Percentiles rank a stretch among this genome's conserved stretches.
These are phyloP conservation scores for Amphipoea lucens DNA, from an alignment of 2,888 invertebrate genomes.

Conservation along the genomic window DNA sequence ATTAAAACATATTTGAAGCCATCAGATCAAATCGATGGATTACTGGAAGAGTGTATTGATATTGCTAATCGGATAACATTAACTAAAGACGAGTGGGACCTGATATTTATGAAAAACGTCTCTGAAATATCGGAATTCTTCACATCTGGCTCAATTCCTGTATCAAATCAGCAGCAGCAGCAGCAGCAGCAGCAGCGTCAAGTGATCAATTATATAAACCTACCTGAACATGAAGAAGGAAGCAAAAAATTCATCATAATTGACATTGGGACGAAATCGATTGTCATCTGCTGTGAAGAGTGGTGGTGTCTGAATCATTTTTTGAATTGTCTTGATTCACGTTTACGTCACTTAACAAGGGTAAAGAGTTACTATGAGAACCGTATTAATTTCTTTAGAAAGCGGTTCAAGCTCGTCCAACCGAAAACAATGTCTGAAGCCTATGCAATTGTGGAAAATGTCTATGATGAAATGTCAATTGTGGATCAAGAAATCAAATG, in stretches of 20 bases:
- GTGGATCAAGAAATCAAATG: background rate
- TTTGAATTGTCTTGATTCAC: slow-evolving; percentile 2
- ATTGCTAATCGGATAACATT: slow-evolving; percentile 3
- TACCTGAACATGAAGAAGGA: slow-evolving; percentile 10
- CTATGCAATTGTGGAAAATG: background rate
- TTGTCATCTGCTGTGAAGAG: background rate
- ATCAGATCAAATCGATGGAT: slow-evolving; percentile 4
- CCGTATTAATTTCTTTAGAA: slow-evolving; percentile 3
- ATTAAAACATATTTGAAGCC: slow-evolving; percentile 15
- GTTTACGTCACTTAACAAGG: background rate
- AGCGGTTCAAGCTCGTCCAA: background rate
- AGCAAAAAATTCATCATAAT: slow-evolving; percentile 3
- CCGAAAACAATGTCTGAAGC: background rate
- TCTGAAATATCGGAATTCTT: slow-evolving; percentile 17
- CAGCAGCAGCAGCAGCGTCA: background rate
- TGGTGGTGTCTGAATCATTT: slow-evolving; percentile 5
- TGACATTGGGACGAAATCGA: background rate
- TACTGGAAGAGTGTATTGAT: slow-evolving; percentile 9
- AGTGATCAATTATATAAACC: slow-evolving; percentile 14
- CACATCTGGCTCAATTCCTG: background rate
- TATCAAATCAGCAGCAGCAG: background rate
- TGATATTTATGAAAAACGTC: slow-evolving; percentile 4
- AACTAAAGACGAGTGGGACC: slow-evolving; percentile 2
- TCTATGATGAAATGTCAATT: background rate
- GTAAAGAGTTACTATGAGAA: slow-evolving; percentile 9